phyloP scores from a whole-genome alignment of 2,888 invertebrate species.

The Pharmacophagus antenor region DNA sequence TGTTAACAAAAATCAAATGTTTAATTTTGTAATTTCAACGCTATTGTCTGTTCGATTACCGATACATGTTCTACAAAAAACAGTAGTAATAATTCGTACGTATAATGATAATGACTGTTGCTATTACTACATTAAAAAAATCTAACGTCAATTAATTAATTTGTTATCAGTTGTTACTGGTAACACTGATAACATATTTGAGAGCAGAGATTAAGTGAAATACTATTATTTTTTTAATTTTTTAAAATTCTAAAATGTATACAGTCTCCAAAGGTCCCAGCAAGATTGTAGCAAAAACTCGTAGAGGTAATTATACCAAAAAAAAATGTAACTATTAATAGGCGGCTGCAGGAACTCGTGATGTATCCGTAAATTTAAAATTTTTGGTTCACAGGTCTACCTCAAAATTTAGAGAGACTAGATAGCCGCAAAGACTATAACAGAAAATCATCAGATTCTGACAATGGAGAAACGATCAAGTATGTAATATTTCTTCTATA shows the following conservation, averaged over 20 bases:
- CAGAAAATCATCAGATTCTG: constrained; percentile 84
- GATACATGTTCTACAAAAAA: neutral
- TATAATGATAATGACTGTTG: neutral
- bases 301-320: constrained; percentile 83
- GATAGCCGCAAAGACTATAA: constrained; percentile 87
- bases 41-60: no score
- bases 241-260: constrained; percentile 85
- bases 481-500: constrained; percentile 56
- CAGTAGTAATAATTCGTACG: neutral
- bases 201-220: constrained; percentile 41
- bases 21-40: no score
- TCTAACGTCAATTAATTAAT: neutral
- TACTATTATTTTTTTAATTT: constrained; percentile 56
- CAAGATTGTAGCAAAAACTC: constrained; percentile 92
- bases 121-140: neutral
- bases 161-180: constrained; percentile 12
- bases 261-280: constrained; percentile 93
- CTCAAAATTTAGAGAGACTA: constrained; percentile 90
- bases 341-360: constrained; percentile 25
- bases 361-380: constrained; percentile 39
- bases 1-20: no score
- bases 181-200: constrained; percentile 24
- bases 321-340: constrained; percentile 20
- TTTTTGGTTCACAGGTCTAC: constrained; percentile 82
- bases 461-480: constrained; percentile 84